Evolutionary conservation across 2,888 invertebrate species (phyloP).

Genomic region (Pollenia labialis): DNA sequence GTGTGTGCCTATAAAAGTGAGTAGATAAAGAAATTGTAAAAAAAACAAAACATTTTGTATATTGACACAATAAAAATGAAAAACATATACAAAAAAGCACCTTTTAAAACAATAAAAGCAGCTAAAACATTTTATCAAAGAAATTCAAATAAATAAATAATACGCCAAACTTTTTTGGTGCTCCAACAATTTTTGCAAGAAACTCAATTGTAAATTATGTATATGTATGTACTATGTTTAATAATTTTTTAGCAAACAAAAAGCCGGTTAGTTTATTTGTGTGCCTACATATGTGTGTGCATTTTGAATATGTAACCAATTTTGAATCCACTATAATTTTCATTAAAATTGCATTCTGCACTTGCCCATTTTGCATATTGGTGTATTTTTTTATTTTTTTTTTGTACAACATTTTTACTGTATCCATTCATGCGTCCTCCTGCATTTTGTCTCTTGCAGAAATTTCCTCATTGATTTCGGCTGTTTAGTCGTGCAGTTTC

Average conservation of each 20-base stretch:
- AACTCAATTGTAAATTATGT: neutral
- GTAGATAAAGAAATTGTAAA: slow-evolving; percentile 13
- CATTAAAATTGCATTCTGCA: neutral
- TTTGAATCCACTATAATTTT: too few relatives aligned
- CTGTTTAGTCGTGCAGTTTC: slow-evolving; percentile 23
- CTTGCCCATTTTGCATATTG: neutral
- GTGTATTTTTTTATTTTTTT: neutral
- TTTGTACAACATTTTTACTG: neutral
- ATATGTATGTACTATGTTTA: neutral
- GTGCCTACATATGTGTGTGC: too few relatives aligned
- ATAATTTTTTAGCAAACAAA: too few relatives aligned
- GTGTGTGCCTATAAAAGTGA: neutral
- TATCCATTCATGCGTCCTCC: slow-evolving; percentile 29
- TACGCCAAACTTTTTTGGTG: too few relatives aligned
- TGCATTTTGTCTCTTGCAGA: slow-evolving; percentile 23
- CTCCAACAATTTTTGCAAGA: too few relatives aligned
- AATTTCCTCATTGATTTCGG: neutral
- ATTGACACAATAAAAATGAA: neutral
- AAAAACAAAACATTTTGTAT: slow-evolving; percentile 19
- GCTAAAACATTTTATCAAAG: neutral
- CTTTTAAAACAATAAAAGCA: neutral
- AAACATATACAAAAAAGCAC: neutral
- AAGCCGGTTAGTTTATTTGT: too few relatives aligned
- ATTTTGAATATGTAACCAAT: too few relatives aligned
- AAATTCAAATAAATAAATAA: slow-evolving; percentile 1